Evolutionary conservation across 1,140 invertebrate species (phyloP).

Genomic region (Drosophila lowei): DNA sequence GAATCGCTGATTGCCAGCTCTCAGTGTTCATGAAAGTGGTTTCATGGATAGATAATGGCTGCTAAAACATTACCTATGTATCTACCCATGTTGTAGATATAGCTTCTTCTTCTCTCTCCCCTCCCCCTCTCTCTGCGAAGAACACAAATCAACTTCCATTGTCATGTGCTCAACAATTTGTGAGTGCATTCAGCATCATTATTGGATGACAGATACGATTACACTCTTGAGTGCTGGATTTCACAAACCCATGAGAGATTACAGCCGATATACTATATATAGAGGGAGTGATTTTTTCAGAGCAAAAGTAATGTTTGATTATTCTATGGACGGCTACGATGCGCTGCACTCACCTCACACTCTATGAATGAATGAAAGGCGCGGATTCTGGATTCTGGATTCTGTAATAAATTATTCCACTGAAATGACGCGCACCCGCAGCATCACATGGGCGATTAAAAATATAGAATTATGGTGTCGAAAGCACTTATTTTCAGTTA

Average conservation of each 20-base stretch:
- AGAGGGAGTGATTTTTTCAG: too few relatives aligned
- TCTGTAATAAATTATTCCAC: conserved; percentile 11
- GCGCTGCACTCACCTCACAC: neutral
- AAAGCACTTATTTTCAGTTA: conserved; percentile 6
- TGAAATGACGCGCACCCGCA: neutral
- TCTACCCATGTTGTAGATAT: too few relatives aligned
- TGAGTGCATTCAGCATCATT: conserved; percentile 1
- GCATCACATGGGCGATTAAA: conserved; percentile 13
- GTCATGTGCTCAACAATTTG: conserved; percentile 1
- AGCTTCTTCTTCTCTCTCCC: too few relatives aligned
- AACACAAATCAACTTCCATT: neutral
- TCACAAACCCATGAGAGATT: conserved; percentile 33
- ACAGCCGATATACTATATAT: conserved; percentile 9
- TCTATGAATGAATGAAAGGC: neutral
- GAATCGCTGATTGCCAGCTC: neutral
- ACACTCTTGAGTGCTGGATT: conserved; percentile 17
- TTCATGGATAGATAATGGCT: too few relatives aligned
- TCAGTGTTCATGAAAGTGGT: too few relatives aligned
- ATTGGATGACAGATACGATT: conserved; percentile 10
- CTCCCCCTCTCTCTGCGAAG: too few relatives aligned
- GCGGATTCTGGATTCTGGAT: neutral
- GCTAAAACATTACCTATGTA: too few relatives aligned
- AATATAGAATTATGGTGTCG: conserved; percentile 14
- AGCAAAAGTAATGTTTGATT: conserved; percentile 19
- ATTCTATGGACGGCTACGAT: neutral